A percentile compares a stretch with the other conserved stretches of the same genome.
Conservation (phyloP, 1,140 invertebrate genomes). For the Drosophila nannoptera region DNA sequence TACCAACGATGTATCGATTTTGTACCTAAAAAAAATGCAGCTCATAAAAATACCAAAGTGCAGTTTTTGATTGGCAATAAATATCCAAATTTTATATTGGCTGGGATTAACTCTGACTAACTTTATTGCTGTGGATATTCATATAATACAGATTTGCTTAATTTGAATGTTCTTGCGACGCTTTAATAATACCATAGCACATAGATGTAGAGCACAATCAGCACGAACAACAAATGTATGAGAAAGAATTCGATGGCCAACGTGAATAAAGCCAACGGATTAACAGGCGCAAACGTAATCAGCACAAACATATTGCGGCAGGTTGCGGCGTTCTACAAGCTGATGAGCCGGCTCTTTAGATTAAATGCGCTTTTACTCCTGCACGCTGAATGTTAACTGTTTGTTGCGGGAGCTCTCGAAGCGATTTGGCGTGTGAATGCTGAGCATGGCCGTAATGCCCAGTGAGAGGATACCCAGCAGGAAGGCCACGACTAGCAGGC, state of each 20-base stretch:
- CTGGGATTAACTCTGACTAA: no score
- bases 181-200: constrained; percentile 64
- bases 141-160: constrained; percentile 7
- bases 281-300: constrained; percentile 57
- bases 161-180: neutral
- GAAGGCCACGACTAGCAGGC: constrained; percentile 90
- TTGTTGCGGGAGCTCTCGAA: constrained; percentile 99
- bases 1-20: no score
- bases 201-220: constrained; percentile 69
- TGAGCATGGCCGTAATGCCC: constrained; percentile 93
- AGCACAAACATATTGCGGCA: constrained; percentile 56
- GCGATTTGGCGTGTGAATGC: constrained; percentile 97
- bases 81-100: neutral
- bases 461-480: constrained; percentile 88
- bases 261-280: constrained; percentile 64
- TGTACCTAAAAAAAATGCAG: no score
- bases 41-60: no score
- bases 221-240: constrained; percentile 70
- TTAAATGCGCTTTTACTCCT: constrained; percentile 81
- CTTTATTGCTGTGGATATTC: neutral
- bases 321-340: neutral
- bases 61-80: no score
- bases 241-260: constrained; percentile 72
- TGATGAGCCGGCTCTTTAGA: neutral
- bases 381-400: constrained; percentile 89